Percentiles rank a stretch among this genome's conserved stretches.
phyloP scores from a whole-genome alignment of 1,140 invertebrate genomes.

The Zaprionus davidi region DNA sequence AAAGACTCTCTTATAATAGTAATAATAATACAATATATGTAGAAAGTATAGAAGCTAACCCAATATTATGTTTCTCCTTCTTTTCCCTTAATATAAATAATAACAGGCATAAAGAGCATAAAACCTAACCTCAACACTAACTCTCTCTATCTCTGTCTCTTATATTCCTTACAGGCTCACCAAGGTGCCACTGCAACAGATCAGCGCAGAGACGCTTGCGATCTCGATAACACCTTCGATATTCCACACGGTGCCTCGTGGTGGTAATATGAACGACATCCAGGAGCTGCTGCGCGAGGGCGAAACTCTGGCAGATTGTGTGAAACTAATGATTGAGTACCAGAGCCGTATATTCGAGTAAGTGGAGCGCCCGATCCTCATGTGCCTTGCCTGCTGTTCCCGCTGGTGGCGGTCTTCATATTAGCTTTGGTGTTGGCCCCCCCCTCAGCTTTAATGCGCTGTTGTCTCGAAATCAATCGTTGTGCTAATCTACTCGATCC shows the following conservation, averaged over 20 bases:
- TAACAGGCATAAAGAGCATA: not conserved
- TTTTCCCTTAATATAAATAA: too few relatives aligned
- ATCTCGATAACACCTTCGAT: slow-evolving; percentile 78
- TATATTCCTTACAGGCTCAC: slow-evolving; percentile 56
- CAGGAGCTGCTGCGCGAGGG: slow-evolving; percentile 69
- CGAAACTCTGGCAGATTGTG: slow-evolving; percentile 75
- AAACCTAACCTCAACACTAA: too few relatives aligned
- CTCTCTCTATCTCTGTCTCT: not conserved
- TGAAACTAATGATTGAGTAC: slow-evolving; percentile 82
- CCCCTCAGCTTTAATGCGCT: slow-evolving; percentile 15
- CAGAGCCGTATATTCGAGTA: slow-evolving; percentile 81
- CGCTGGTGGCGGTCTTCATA: slow-evolving; percentile 20
- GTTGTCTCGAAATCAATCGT: slow-evolving; percentile 28
- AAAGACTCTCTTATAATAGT: too few relatives aligned
- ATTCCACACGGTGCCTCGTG: slow-evolving; percentile 76
- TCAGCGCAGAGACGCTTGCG: slow-evolving; percentile 75
- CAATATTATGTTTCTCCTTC: too few relatives aligned
- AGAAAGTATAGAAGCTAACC: too few relatives aligned
- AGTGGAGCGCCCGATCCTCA: slow-evolving; percentile 53
- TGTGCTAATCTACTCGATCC: slow-evolving; percentile 27
- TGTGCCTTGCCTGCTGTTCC: slow-evolving; percentile 50
- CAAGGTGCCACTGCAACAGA: slow-evolving; percentile 79
- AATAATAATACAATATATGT: too few relatives aligned
- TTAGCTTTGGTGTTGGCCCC: slow-evolving; percentile 14
- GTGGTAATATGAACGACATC: slow-evolving; percentile 69